Evolutionary conservation across 2,113 vertebrate genomes (phyloP).

Genomic region (Lepus europaeus): DNA sequence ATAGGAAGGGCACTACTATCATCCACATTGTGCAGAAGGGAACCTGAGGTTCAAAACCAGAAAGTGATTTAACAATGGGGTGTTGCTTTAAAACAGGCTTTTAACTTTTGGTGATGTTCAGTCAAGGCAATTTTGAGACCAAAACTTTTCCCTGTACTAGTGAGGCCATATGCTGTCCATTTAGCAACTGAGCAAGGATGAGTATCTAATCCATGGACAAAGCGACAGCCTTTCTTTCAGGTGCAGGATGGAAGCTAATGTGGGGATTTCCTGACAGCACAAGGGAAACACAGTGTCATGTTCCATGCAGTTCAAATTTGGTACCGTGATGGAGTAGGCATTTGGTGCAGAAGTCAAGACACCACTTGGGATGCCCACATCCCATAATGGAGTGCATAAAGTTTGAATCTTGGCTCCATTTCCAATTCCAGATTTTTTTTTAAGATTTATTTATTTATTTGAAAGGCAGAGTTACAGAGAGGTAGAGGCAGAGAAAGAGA

Average conservation of each 20-base stretch:
- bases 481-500: too few species aligned
- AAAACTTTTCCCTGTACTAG: background rate
- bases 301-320: background rate
- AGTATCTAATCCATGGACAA: background rate
- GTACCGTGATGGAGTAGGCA: too few species aligned
- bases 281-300: background rate
- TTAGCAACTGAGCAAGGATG: background rate
- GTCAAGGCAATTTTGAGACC: background rate
- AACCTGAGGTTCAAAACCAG: background rate
- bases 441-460: too few species aligned
- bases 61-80: background rate
- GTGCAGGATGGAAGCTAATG: background rate
- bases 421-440: too few species aligned
- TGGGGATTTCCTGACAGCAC: background rate
- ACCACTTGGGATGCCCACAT: too few species aligned
- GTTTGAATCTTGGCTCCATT: too few species aligned
- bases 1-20: background rate
- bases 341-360: too few species aligned
- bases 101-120: background rate
- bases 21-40: background rate
- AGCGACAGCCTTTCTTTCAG: background rate
- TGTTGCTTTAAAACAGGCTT: background rate
- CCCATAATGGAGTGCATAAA: too few species aligned
- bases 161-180: background rate
- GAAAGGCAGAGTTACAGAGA: too few species aligned